Base-by-base conservation (phyloP, 37 sponge, comb jelly and placozoan species). In the Beroe forskalii region DNA sequence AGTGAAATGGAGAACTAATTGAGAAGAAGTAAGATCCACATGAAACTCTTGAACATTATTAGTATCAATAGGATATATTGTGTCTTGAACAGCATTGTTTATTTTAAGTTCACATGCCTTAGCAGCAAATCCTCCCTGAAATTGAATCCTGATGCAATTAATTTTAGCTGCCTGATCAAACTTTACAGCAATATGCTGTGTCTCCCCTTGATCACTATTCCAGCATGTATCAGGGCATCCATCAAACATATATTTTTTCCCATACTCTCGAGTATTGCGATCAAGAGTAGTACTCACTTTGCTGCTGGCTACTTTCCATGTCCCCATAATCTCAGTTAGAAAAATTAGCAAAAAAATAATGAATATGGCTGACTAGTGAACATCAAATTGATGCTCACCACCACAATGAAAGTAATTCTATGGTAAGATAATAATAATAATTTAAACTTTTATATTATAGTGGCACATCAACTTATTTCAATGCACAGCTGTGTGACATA, bases 231-330 rank as follows among this genome's bases (percentile, higher is more conserved):
- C 99, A 27, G 95, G 94, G 23, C 93, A 25, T 31, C 94, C 94
- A 76, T 98, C 99, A 93, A 96, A 95, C 94, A 98, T 94, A 64
- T 92, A 91, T 32, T 94, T 93, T 89, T 95, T 95, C 39, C 99
- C 99, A 92, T 92, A 96, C 89, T 96, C 93, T 43, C 92, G 94
- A 1, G 92, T 91, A 90, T 95, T 94, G 62, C 93, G 90, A 72
- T 95, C 93, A 31, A 96, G 90, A 0, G 95, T 95, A 61, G 96
- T 95, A 66, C 96, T 96, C 35, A 98, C 99, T 90, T 19, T n/a
- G 42, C 66, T 27, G 64, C 41, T 24, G 22, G 64, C 33, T 6
- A 66, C 90, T 14, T 22, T 30, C 39, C 8, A n/a, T 23, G 42
- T 32, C 20, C 12, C 12, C 55, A 48, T 48, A n/a, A n/a, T n/a